These are phyloP conservation scores for Tetranychus urticae DNA, from an alignment of 1,140 invertebrate genomes.

Conservation along the genomic window DNA sequence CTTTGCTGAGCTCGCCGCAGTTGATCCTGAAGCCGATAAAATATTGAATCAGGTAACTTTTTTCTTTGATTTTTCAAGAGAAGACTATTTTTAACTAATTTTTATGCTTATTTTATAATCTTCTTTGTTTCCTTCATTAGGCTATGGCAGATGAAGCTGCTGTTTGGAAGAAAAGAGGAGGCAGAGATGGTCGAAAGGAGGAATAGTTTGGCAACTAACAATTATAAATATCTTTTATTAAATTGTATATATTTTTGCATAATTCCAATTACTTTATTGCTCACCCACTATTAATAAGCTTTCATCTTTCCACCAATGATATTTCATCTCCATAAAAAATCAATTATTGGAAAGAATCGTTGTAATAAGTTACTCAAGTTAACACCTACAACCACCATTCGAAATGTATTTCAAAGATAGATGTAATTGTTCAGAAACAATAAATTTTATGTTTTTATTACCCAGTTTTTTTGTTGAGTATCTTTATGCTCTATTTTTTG, in stretches of 20 bases:
- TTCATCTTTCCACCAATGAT: too few relatives aligned
- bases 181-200: background rate
- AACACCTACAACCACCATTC: too few relatives aligned
- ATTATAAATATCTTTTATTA: background rate
- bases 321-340: too few relatives aligned
- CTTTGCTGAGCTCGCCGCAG: slow-evolving; percentile 60
- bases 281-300: too few relatives aligned
- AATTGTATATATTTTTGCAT: background rate
- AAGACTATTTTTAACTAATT: background rate
- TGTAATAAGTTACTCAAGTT: too few relatives aligned
- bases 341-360: too few relatives aligned
- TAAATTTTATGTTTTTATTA: too few relatives aligned
- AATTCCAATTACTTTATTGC: too few relatives aligned
- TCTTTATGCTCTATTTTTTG: too few relatives aligned
- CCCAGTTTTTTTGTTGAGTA: too few relatives aligned
- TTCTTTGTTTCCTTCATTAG: background rate
- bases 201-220: background rate
- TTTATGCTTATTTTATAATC: background rate
- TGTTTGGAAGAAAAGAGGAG: background rate
- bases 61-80: background rate
- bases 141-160: background rate
- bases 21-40: slow-evolving; percentile 54
- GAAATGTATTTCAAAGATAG: too few relatives aligned
- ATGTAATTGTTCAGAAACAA: too few relatives aligned
- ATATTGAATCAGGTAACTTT: slow-evolving; percentile 17